Conservation (phyloP, 2,113 vertebrate genomes). For the Myotis lucifugus region DNA sequence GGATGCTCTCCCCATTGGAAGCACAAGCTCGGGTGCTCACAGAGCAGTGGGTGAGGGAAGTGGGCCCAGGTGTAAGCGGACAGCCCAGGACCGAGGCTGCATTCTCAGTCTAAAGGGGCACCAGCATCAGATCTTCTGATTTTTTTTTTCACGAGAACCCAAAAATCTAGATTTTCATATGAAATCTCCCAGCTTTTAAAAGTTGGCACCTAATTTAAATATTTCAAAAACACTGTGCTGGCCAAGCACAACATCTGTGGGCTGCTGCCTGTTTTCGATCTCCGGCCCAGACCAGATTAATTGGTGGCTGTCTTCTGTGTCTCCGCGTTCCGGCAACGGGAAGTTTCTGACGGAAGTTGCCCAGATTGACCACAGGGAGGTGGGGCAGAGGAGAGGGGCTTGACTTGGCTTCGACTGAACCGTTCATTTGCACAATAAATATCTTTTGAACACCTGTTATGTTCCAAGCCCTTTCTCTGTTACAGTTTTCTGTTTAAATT, state of each 20-base stretch:
- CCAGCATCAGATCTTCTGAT: neutral
- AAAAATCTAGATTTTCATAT: constrained; percentile 32
- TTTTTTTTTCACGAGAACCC: neutral
- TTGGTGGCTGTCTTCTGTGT: constrained; percentile 61
- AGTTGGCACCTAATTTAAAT: constrained; percentile 50
- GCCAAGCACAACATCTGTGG: constrained; percentile 69
- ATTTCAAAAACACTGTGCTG: neutral
- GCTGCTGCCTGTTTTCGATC: constrained; percentile 60
- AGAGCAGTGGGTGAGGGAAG: neutral
- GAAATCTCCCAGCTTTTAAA: constrained; percentile 54
- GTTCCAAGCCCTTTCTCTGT: neutral
- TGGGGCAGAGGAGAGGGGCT: neutral
- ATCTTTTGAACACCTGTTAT: constrained; percentile 2
- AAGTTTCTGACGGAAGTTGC: constrained; percentile 40
- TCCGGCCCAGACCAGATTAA: constrained; percentile 56
- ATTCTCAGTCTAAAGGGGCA: neutral
- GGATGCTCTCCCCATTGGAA: neutral
- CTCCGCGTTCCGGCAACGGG: constrained; percentile 31
- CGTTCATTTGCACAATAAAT: constrained; percentile 36
- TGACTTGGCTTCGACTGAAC: neutral
- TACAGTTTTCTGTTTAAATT: neutral
- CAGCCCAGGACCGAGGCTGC: neutral
- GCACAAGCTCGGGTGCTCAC: fast-evolving
- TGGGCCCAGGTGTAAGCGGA: neutral
- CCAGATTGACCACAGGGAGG: constrained; percentile 27